A percentile compares a stretch with the other conserved stretches of the same genome.
Conservation (phyloP, 2,797 vertebrate species). For the Siniperca undulata region DNA sequence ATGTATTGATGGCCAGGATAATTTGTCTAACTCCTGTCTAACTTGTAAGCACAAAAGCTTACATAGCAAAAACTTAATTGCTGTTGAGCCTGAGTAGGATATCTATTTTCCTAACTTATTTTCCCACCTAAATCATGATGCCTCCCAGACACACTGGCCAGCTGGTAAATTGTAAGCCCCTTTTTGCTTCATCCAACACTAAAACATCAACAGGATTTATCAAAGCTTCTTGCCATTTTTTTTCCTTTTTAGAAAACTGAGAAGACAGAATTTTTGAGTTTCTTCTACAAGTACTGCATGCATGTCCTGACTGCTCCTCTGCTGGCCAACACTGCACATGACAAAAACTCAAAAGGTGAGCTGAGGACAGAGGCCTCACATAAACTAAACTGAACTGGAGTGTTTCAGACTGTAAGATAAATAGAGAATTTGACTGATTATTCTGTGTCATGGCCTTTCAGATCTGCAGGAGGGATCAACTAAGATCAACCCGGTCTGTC, state of each 20-base stretch:
- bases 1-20: background rate
- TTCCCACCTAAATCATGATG: background rate
- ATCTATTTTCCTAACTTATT: background rate
- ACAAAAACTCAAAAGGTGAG: conserved; percentile 93
- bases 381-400: background rate
- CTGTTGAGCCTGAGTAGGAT: no score
- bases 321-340: conserved; percentile 96
- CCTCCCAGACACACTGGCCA: background rate
- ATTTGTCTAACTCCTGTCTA: background rate
- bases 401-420: conserved; percentile 6
- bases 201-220: background rate
- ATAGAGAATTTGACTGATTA: background rate
- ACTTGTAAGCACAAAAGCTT: background rate
- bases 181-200: background rate
- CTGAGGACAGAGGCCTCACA: background rate
- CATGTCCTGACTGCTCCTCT: conserved; percentile 97
- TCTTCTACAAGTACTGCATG: conserved; percentile 99
- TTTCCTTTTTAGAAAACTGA: conserved; percentile 93
- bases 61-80: background rate
- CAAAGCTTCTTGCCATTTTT: background rate
- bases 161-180: background rate
- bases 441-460: conserved; percentile 65
- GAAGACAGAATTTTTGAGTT: conserved; percentile 98
- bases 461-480: conserved; percentile 90
- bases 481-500: conserved; percentile 94